Conservation (phyloP, 2,113 vertebrate genomes). For the Xenopus borealis region DNA sequence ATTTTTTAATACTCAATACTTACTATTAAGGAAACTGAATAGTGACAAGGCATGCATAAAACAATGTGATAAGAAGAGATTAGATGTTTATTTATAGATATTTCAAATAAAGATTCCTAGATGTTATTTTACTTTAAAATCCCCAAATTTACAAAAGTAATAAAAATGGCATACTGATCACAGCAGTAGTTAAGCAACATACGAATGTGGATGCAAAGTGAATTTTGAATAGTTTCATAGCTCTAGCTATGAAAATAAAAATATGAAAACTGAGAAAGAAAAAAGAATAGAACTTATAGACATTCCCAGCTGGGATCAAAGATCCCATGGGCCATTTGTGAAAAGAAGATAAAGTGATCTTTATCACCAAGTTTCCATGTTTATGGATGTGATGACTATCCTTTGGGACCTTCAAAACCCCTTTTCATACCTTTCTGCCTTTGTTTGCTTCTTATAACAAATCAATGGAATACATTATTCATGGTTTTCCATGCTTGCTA, state of each 20-base stretch:
- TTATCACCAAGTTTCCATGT: slow-evolving; percentile 40
- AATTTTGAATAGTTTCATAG: background rate
- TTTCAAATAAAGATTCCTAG: no score
- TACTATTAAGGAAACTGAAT: no score
- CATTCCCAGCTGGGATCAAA: slow-evolving; percentile 4
- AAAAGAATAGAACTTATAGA: background rate
- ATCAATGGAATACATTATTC: slow-evolving; percentile 43
- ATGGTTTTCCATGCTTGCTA: slow-evolving; percentile 17
- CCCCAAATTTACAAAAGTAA: no score
- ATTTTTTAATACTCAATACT: no score
- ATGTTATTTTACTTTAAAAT: no score
- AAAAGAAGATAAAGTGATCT: slow-evolving; percentile 37
- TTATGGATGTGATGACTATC: slow-evolving; percentile 27
- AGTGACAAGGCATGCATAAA: no score
- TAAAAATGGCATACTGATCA: background rate
- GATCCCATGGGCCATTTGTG: slow-evolving; percentile 24
- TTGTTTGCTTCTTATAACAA: slow-evolving; percentile 16
- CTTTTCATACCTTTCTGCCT: slow-evolving; percentile 17
- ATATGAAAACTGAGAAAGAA: background rate
- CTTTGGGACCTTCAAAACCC: slow-evolving; percentile 33
- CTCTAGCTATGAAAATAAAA: background rate
- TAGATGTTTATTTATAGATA: no score
- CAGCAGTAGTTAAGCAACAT: background rate
- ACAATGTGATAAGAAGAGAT: no score
- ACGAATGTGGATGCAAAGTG: no score